phyloP scores from a whole-genome alignment of 2,113 vertebrate genomes.

The Cyanocitta stelleri region DNA sequence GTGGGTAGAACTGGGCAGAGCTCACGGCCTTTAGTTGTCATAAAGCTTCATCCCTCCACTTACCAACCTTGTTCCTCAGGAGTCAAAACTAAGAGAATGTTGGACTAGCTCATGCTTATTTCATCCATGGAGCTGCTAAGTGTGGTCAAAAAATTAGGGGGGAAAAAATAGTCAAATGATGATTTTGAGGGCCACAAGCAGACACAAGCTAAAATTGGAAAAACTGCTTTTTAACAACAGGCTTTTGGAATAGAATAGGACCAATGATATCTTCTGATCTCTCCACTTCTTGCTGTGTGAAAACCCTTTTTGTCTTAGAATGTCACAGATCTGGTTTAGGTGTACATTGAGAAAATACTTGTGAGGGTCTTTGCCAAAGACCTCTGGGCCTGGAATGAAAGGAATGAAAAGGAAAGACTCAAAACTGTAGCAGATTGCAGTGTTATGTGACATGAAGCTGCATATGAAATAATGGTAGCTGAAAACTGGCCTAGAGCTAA shows the following conservation, averaged over 20 bases:
- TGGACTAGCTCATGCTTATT: background rate
- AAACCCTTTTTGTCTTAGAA: fast-evolving
- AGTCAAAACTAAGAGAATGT: background rate
- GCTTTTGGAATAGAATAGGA: background rate
- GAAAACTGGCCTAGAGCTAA: background rate
- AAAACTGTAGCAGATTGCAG: background rate
- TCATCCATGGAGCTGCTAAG: background rate
- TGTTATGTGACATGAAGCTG: background rate
- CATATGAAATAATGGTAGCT: background rate
- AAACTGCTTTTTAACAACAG: background rate
- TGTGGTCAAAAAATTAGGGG: background rate
- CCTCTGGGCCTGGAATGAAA: background rate
- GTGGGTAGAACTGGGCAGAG: background rate
- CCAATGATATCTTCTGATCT: background rate
- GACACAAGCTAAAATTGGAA: background rate
- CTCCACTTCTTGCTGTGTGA: background rate
- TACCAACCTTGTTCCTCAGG: background rate
- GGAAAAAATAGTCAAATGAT: fast-evolving
- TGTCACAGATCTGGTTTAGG: background rate
- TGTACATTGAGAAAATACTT: background rate
- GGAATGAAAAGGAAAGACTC: background rate
- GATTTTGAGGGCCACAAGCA: background rate
- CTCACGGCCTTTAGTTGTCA: background rate
- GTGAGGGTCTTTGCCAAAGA: background rate
- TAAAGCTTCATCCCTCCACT: background rate